Evolutionary conservation across 2,888 invertebrate species (phyloP).

Genomic region (Mimachlamys varia): DNA sequence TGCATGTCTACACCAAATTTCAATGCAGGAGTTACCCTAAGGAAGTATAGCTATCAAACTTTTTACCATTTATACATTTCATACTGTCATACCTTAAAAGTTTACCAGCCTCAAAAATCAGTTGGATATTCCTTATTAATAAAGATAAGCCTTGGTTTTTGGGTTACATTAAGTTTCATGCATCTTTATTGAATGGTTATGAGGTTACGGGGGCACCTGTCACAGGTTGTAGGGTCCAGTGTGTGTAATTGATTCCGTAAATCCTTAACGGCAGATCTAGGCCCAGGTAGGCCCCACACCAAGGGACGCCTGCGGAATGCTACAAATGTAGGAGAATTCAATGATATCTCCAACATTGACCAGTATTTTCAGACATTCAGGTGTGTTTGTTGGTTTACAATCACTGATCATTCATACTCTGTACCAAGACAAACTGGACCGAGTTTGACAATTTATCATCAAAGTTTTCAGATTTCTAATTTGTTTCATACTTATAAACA

Average conservation of each 20-base stretch:
- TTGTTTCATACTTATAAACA: not conserved
- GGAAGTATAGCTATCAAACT: too few species aligned
- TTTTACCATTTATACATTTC: too few species aligned
- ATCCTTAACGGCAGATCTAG: not conserved
- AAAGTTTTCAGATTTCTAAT: not conserved
- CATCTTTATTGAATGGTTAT: not conserved
- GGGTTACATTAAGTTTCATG: too few species aligned
- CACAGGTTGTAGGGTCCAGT: not conserved
- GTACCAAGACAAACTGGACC: conserved; percentile 8
- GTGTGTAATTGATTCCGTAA: not conserved
- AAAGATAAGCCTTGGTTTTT: too few species aligned
- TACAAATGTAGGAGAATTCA: not conserved
- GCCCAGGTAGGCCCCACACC: conserved; percentile 8
- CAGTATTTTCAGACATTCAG: not conserved
- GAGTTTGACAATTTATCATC: not conserved
- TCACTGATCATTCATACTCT: not conserved
- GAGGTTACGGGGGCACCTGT: not conserved
- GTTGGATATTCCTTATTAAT: too few species aligned
- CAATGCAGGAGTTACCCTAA: too few species aligned
- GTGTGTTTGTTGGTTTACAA: not conserved
- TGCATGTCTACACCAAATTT: too few species aligned
- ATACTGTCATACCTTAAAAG: too few species aligned
- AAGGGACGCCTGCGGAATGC: not conserved
- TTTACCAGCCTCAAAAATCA: too few species aligned
- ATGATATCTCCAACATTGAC: conserved; percentile 1